Conservation (phyloP, 2,113 vertebrate genomes). For the Callopanchax toddi region DNA sequence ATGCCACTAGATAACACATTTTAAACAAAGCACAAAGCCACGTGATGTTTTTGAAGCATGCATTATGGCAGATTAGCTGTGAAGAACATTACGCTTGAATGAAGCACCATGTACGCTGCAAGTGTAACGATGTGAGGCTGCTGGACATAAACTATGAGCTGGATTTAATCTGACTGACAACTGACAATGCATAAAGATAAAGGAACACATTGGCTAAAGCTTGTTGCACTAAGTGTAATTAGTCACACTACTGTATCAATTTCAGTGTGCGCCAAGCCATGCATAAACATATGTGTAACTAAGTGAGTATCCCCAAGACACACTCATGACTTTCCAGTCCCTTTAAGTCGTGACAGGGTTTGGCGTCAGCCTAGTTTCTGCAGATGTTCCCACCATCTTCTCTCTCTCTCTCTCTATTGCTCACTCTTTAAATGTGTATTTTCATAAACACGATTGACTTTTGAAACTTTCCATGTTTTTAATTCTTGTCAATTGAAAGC, state of each 20-base stretch:
- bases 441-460: constrained; percentile 55
- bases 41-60: constrained; percentile 1
- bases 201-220: not conserved
- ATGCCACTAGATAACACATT: constrained; percentile 22
- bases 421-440: constrained; percentile 56
- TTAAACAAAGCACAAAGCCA: constrained; percentile 36
- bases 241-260: too few relatives aligned
- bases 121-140: not conserved
- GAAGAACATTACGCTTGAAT: not conserved
- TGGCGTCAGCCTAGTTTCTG: constrained; percentile 56
- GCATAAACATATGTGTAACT: too few relatives aligned
- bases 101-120: constrained; percentile 6
- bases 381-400: constrained; percentile 39
- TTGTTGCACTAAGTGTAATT: not conserved
- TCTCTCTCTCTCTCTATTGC: constrained; percentile 21
- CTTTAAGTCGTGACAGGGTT: constrained; percentile 55
- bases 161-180: too few relatives aligned
- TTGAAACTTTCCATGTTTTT: constrained; percentile 59
- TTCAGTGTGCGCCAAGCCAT: too few relatives aligned
- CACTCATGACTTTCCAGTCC: constrained; percentile 31
- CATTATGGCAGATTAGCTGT: constrained; percentile 13
- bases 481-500: constrained; percentile 39
- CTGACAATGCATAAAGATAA: too few relatives aligned
- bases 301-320: too few relatives aligned
- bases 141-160: too few relatives aligned